Evolutionary conservation across 35 echinoderm and acorn worm genomes (phyloP).

Genomic region (Strongylocentrotus purpuratus): DNA sequence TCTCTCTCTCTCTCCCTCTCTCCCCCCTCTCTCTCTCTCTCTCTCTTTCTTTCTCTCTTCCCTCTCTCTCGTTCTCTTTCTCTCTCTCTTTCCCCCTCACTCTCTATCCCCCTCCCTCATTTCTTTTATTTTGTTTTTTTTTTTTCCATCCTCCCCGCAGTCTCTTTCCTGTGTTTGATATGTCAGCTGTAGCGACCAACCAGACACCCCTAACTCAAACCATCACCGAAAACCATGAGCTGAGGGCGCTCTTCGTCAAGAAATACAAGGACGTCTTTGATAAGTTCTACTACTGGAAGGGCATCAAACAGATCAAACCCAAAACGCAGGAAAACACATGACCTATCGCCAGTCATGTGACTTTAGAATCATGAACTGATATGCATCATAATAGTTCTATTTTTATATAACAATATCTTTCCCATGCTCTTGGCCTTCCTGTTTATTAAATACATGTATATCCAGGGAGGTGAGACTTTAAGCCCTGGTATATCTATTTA

Average conservation of each 20-base stretch:
- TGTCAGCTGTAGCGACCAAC: conserved; percentile 86
- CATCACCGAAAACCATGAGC: conserved; percentile 63
- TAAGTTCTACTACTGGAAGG: conserved; percentile 96
- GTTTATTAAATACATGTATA: neutral
- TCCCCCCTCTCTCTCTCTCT: neutral
- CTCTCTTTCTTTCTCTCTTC: neutral
- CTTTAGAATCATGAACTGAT: neutral
- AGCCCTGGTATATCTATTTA: too few relatives aligned
- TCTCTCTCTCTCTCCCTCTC: neutral
- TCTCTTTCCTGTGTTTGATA: conserved; percentile 86
- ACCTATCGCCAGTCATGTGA: neutral
- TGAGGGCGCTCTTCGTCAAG: conserved; percentile 76
- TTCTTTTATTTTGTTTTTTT: too few relatives aligned
- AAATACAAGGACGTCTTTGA: conserved; percentile 94
- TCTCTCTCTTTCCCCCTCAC: neutral
- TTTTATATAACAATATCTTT: neutral
- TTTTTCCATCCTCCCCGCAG: conserved; percentile 62
- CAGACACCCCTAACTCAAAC: conserved; percentile 81
- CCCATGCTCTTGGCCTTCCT: neutral
- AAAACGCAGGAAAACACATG: conserved; percentile 42
- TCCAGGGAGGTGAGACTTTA: too few relatives aligned
- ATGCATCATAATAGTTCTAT: neutral
- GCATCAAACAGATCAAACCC: conserved; percentile 81
- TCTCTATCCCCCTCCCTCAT: neutral
- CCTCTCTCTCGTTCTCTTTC: neutral